These are phyloP conservation scores for Episyrphus balteatus DNA, from an alignment of 1,140 invertebrate species.

Conservation along the genomic window DNA sequence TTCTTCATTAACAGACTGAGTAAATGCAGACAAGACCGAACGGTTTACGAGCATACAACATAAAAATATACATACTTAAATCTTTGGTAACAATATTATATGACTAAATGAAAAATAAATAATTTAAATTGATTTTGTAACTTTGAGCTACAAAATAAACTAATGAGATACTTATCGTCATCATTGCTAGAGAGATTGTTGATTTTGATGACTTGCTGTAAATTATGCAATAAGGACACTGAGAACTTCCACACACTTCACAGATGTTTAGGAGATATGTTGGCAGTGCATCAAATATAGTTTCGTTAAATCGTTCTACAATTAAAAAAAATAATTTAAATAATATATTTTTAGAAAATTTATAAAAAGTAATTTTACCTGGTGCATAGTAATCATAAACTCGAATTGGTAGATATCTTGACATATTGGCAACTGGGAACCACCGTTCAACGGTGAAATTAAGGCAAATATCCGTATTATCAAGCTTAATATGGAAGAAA, in stretches of 20 bases:
- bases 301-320: conserved; percentile 89
- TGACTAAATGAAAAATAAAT: too few species aligned
- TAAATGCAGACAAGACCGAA: too few species aligned
- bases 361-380: conserved; percentile 44
- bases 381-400: conserved; percentile 96
- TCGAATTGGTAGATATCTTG: conserved; percentile 75
- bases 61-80: too few species aligned
- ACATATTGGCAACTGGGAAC: conserved; percentile 95
- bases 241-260: conserved; percentile 93
- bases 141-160: too few species aligned
- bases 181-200: too few species aligned
- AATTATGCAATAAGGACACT: conserved; percentile 91
- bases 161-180: too few species aligned
- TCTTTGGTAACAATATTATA: too few species aligned
- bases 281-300: conserved; percentile 79
- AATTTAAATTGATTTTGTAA: too few species aligned
- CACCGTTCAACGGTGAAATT: conserved; percentile 87
- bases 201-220: conserved; percentile 46
- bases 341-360: not conserved
- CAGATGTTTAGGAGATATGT: conserved; percentile 89
- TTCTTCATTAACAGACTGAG: too few species aligned
- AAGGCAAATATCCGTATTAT: conserved; percentile 72
- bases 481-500: conserved; percentile 46
- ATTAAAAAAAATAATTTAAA: conserved; percentile 19
- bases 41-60: too few species aligned